Base-by-base conservation (phyloP, 2,888 invertebrate genomes). In the Anaspis maculata region DNA sequence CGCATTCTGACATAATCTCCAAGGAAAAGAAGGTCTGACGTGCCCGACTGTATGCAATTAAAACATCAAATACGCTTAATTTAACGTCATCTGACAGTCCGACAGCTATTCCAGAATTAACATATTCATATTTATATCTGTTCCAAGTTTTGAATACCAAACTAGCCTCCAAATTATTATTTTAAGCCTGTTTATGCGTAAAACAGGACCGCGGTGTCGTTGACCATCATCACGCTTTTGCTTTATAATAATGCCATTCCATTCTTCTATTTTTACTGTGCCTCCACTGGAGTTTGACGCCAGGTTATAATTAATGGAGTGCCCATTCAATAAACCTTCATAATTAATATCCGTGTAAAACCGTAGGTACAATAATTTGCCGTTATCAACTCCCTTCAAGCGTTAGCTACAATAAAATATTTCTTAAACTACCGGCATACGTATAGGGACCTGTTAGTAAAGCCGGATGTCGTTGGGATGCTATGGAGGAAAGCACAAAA, bases 1-100 rank as follows among this genome's bases (percentile, higher is more conserved):
- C 42, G 34, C 34, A 42, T 48, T 49, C 46, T 43, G 51, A 49
- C 52, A 49, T 52, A 52, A 52, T 52, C 52, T 52, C 41, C 34
- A 32, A 42, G 34, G 43, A 45, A 39, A 46, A 43, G 44, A 46
- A 31, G 44, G 47, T 48, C 44, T 49, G 49, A 50, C 48, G 39
- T 44, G 41, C 30, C 34, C 38, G 46, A 42, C 50, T 43, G 48
- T 41, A 36, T 46, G 51, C 52, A 52, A 52, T 52, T 52, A 52
- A 51, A 52, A 50, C 50, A 51, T 52, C 52, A 52, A 51, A 46
- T 46, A 42, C 41, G 30, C 46, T 46, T 48, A 49, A 50, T 44
- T 49, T 50, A 50, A 51, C 45, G 40, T 43, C 44, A 48, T 45
- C 50, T 35, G 52, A 52, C 52, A 48, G 41, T 40, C 39, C 39